Percentiles rank a stretch among this genome's conserved stretches.
Conservation (phyloP, 2,113 vertebrate species). For the Neotragus pygmaeus region DNA sequence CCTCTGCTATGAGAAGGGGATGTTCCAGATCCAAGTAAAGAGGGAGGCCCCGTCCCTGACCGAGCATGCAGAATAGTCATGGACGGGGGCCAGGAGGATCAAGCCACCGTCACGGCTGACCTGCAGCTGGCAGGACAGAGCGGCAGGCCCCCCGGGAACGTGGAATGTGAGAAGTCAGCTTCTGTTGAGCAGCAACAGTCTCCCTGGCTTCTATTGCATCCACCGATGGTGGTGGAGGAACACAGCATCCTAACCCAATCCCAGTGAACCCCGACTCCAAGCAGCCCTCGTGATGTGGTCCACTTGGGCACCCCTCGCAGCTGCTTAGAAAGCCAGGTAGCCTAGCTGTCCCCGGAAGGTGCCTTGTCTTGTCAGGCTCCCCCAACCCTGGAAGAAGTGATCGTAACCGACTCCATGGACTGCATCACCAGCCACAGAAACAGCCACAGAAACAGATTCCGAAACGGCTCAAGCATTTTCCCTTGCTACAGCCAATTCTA, state of each 20-base stretch:
- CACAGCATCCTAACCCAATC: not conserved
- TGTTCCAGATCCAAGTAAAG: not conserved
- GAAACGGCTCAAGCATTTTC: not conserved
- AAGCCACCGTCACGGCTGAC: accelerated
- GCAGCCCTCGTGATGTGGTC: not conserved
- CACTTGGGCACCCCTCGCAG: not conserved
- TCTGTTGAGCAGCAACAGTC: not conserved
- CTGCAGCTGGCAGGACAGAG: not conserved
- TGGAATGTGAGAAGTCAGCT: not conserved
- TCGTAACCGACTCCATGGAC: not conserved
- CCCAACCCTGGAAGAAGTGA: accelerated
- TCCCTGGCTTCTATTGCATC: not conserved
- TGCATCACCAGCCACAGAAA: slow-evolving; percentile 11
- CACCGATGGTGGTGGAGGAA: not conserved
- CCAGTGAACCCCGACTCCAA: not conserved
- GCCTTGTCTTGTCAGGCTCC: not conserved
- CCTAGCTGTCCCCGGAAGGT: not conserved
- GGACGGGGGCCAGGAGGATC: accelerated
- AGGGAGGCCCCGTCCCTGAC: no score
- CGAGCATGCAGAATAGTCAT: not conserved
- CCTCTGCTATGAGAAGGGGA: not conserved
- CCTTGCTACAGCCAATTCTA: not conserved
- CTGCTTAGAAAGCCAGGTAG: not conserved
- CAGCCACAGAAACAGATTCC: not conserved
- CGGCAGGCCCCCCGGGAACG: accelerated